Evolutionary conservation across 1,140 invertebrate species (phyloP).

Genomic region (Diorhabda sublineata): DNA sequence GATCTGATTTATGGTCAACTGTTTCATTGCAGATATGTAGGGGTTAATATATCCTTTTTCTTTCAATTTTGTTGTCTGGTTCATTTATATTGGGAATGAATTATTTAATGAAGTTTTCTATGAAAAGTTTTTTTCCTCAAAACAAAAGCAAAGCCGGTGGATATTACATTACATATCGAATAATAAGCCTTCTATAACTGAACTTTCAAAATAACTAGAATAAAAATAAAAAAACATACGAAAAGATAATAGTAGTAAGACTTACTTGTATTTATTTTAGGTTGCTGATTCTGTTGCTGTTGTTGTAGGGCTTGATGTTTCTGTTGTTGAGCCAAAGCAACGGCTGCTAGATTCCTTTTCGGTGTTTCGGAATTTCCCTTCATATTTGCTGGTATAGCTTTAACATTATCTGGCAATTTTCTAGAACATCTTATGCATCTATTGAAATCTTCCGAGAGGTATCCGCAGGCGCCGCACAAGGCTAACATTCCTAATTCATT

Average conservation of each 20-base stretch:
- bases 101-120: too few species aligned
- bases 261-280: background rate
- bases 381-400: conserved; percentile 43
- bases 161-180: too few species aligned
- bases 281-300: background rate
- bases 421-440: conserved; percentile 62
- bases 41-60: too few species aligned
- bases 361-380: background rate
- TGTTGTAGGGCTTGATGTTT: background rate
- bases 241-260: background rate
- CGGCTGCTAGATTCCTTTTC: conserved; percentile 6
- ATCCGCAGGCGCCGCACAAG: conserved; percentile 67
- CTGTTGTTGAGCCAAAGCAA: conserved; percentile 1
- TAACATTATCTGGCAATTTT: conserved; percentile 53
- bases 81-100: too few species aligned
- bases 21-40: too few species aligned
- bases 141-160: too few species aligned
- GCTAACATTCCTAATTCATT: conserved; percentile 59
- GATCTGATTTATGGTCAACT: too few species aligned
- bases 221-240: background rate
- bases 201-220: too few species aligned
- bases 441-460: conserved; percentile 66
- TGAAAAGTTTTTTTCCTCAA: too few species aligned
- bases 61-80: too few species aligned
- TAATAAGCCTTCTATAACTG: too few species aligned